Conservation (phyloP, 30 jellyfish, hydroid and myxozoan species). For the Catostylus mosaicus region DNA sequence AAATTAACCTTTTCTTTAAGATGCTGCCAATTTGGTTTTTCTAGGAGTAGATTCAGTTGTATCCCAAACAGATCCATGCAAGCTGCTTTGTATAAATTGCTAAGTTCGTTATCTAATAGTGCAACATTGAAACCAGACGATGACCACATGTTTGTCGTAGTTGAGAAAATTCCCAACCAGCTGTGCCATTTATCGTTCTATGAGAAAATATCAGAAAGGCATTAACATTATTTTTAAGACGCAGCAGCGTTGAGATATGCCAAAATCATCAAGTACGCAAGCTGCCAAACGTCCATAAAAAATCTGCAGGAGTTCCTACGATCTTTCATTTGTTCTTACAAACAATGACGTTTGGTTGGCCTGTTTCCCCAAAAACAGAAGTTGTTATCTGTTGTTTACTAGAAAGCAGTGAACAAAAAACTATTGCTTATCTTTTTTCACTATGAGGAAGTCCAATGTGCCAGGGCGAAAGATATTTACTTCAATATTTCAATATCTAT, state of each 20-base stretch:
- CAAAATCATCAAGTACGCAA: no score
- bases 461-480: no score
- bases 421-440: no score
- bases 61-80: conserved; percentile 47
- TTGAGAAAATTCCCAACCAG: conserved; percentile 25
- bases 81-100: not conserved
- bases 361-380: no score
- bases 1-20: conserved; percentile 47
- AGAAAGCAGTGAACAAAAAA: no score
- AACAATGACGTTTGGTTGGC: no score
- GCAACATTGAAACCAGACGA: conserved; percentile 29
- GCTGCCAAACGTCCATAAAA: no score
- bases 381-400: no score
- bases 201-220: not conserved
- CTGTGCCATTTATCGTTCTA: not conserved
- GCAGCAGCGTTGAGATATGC: not conserved
- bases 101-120: not conserved
- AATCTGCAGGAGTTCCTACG: no score
- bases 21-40: conserved; percentile 42
- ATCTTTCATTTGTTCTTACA: no score
- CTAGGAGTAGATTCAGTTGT: conserved; percentile 19
- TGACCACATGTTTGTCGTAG: conserved; percentile 52
- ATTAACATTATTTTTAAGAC: not conserved
- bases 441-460: no score
- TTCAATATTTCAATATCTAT: no score